Conservation (phyloP, 2,797 vertebrate genomes). For the Megalops cyprinoides region DNA sequence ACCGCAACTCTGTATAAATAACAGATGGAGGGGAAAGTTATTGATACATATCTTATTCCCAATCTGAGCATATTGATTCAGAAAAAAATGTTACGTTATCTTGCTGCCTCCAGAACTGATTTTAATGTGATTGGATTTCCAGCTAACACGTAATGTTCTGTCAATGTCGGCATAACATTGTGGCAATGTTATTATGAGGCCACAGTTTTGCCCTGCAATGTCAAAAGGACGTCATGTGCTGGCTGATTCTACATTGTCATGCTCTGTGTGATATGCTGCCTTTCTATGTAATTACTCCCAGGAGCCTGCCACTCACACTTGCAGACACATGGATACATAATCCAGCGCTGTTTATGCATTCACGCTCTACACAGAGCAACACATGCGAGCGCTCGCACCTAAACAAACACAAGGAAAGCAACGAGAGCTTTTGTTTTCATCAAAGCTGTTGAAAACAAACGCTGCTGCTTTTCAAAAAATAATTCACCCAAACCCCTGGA, state of each 20-base stretch:
- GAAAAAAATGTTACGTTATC: neutral
- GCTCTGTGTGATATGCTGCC: constrained; percentile 4
- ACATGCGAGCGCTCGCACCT: neutral
- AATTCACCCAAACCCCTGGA: neutral
- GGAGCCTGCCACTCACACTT: constrained; percentile 2
- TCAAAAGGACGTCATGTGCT: neutral
- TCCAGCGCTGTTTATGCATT: neutral
- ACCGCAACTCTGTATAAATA: neutral
- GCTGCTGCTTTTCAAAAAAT: neutral
- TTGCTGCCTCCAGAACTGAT: neutral
- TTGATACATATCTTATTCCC: neutral
- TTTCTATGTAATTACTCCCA: constrained; percentile 13
- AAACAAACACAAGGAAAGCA: neutral
- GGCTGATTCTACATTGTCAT: neutral
- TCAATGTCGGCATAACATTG: neutral
- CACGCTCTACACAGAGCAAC: neutral
- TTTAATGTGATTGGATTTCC: neutral
- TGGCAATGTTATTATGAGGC: neutral
- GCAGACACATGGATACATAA: neutral
- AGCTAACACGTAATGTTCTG: neutral
- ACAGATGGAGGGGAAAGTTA: neutral
- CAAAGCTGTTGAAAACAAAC: neutral
- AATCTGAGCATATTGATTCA: neutral
- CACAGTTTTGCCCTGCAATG: neutral
- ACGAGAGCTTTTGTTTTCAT: neutral